Conservation (phyloP, 2,888 invertebrate species). For the Octodonta nipae region DNA sequence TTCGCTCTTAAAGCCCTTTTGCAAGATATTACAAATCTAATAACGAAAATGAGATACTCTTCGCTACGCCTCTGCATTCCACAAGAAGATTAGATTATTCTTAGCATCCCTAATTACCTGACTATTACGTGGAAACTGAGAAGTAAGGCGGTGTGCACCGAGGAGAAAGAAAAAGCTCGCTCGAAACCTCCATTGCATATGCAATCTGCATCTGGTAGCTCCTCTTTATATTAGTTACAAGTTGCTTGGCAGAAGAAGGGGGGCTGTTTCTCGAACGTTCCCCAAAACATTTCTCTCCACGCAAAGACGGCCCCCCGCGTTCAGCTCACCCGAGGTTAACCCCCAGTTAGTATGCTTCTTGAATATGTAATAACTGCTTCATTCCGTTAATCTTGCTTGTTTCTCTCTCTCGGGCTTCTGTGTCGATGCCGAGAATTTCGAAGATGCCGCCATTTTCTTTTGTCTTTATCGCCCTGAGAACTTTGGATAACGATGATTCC, state of each 20-base stretch:
- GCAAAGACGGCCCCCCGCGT: slow-evolving; percentile 12
- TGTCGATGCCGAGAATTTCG: not conserved
- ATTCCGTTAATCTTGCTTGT: slow-evolving; percentile 19
- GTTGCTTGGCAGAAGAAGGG: too few species aligned
- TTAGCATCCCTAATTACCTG: slow-evolving; percentile 2
- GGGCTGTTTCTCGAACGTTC: slow-evolving; percentile 12
- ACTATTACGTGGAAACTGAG: not conserved
- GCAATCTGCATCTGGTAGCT: slow-evolving; percentile 21
- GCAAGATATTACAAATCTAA: too few species aligned
- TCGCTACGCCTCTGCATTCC: too few species aligned
- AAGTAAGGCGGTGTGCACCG: not conserved
- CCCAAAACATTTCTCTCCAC: slow-evolving; percentile 14
- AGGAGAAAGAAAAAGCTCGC: not conserved
- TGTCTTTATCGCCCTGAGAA: too few species aligned
- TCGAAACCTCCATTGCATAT: slow-evolving; percentile 9
- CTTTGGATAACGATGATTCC: too few species aligned
- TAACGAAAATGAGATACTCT: too few species aligned
- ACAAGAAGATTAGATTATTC: slow-evolving; percentile 1
- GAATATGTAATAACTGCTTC: slow-evolving; percentile 25
- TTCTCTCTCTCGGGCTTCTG: too few species aligned
- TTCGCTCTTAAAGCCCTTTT: too few species aligned
- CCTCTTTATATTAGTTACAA: slow-evolving; percentile 15
- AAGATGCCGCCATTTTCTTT: not conserved
- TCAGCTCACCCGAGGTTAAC: slow-evolving; percentile 10
- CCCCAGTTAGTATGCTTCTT: too few species aligned